phyloP scores from a whole-genome alignment of 2,888 invertebrate species.

The Palloptera scutellata region DNA sequence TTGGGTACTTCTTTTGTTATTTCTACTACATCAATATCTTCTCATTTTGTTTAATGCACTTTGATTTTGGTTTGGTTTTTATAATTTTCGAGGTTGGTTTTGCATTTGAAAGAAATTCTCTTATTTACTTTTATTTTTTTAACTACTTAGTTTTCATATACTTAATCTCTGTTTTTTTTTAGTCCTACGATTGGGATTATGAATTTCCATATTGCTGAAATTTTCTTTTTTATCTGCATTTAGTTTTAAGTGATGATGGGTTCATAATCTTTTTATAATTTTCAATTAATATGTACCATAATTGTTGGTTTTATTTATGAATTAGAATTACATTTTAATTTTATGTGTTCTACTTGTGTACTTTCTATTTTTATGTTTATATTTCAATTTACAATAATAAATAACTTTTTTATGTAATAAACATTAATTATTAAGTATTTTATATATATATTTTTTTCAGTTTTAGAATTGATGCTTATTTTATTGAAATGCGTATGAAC shows the following conservation, averaged over 20 bases:
- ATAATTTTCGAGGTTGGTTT: slow-evolving; percentile 13
- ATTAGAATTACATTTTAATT: not conserved
- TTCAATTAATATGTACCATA: not conserved
- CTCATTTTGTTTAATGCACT: slow-evolving; percentile 35
- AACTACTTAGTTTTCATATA: not conserved
- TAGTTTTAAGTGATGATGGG: not conserved
- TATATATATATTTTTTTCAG: too few relatives aligned
- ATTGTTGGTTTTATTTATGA: not conserved
- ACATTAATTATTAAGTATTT: too few relatives aligned
- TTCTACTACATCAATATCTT: slow-evolving; percentile 2
- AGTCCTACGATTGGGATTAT: slow-evolving; percentile 30
- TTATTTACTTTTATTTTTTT: not conserved
- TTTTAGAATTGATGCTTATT: too few relatives aligned
- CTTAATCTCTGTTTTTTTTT: slow-evolving; percentile 12
- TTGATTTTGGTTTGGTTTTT: slow-evolving; percentile 16
- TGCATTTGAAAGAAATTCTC: slow-evolving; percentile 4
- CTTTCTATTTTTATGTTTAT: too few relatives aligned
- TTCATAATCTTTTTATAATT: slow-evolving; percentile 11
- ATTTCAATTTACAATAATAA: too few relatives aligned
- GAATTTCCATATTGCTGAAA: slow-evolving; percentile 8
- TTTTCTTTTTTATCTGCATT: too few relatives aligned
- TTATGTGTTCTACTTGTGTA: too few relatives aligned
- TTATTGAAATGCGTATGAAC: too few relatives aligned
- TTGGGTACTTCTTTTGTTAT: slow-evolving; percentile 30
- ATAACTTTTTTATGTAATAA: too few relatives aligned